Evolutionary conservation across 2,888 invertebrate genomes (phyloP).

Genomic region (Laothoe populi): DNA sequence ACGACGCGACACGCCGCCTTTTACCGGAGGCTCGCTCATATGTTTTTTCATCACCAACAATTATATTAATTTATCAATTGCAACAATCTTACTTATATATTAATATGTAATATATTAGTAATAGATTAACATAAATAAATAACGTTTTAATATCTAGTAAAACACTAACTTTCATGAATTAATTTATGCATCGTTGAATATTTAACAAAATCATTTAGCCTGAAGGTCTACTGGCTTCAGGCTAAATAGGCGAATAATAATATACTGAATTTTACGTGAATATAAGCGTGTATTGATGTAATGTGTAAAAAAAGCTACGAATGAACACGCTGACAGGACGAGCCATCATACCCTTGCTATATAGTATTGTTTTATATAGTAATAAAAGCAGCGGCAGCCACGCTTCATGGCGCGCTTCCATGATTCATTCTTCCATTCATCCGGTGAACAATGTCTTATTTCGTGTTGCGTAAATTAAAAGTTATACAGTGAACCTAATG

Average conservation of each 20-base stretch:
- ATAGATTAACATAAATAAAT: background rate
- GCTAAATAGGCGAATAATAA: background rate
- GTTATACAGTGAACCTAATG: conserved; percentile 25
- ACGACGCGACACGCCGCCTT: too few species aligned
- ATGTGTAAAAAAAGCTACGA: conserved; percentile 18
- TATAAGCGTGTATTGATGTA: conserved; percentile 7
- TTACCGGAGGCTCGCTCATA: too few species aligned
- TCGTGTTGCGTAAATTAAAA: conserved; percentile 46
- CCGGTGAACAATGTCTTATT: conserved; percentile 56
- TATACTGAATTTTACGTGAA: background rate
- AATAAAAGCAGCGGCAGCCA: conserved; percentile 36
- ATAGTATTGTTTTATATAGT: conserved; percentile 47
- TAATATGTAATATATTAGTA: background rate
- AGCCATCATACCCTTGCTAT: conserved; percentile 4
- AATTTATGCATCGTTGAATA: background rate
- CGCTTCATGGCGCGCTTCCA: conserved; percentile 27
- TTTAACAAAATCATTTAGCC: background rate
- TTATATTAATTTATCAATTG: too few species aligned
- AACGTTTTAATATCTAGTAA: background rate
- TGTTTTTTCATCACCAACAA: too few species aligned
- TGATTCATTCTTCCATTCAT: conserved; percentile 45
- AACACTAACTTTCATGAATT: conserved; percentile 13
- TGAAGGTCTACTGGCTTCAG: too few species aligned
- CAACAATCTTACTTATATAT: too few species aligned
- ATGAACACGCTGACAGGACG: background rate